These are phyloP conservation scores for Chironomus tentans DNA, from an alignment of 2,888 invertebrate genomes.

Conservation along the genomic window DNA sequence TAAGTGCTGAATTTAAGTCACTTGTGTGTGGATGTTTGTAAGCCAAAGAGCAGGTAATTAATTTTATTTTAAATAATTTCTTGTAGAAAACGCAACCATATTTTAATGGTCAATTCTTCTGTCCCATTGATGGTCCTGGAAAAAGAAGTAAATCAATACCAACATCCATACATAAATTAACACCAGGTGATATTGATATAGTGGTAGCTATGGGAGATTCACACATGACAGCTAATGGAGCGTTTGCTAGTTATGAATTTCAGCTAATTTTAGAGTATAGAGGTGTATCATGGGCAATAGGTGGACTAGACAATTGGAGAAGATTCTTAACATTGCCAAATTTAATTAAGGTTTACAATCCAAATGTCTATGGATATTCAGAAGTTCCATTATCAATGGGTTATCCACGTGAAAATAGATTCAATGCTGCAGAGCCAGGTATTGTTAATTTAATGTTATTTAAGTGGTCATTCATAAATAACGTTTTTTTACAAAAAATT, in stretches of 20 bases:
- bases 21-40: no score
- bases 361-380: constrained; percentile 47
- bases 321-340: constrained; percentile 50
- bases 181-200: constrained; percentile 54
- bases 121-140: constrained; percentile 38
- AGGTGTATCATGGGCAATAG: constrained; percentile 45
- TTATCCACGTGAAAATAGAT: constrained; percentile 39
- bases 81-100: constrained; percentile 38
- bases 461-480: not conserved
- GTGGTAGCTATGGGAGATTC: constrained; percentile 54
- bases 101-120: constrained; percentile 35
- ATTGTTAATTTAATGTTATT: no score
- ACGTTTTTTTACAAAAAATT: no score
- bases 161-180: constrained; percentile 47
- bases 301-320: constrained; percentile 48
- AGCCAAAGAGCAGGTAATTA: no score
- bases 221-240: constrained; percentile 50
- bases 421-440: constrained; percentile 52
- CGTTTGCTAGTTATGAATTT: constrained; percentile 40
- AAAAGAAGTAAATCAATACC: constrained; percentile 41
- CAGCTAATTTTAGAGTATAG: constrained; percentile 44
- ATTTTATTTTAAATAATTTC: no score
- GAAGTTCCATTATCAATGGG: constrained; percentile 36
- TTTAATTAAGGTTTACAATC: constrained; percentile 55
- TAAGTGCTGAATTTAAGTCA: not conserved